phyloP scores from a whole-genome alignment of 2,113 vertebrate genomes.

The Dicerorhinus sumatrensis region DNA sequence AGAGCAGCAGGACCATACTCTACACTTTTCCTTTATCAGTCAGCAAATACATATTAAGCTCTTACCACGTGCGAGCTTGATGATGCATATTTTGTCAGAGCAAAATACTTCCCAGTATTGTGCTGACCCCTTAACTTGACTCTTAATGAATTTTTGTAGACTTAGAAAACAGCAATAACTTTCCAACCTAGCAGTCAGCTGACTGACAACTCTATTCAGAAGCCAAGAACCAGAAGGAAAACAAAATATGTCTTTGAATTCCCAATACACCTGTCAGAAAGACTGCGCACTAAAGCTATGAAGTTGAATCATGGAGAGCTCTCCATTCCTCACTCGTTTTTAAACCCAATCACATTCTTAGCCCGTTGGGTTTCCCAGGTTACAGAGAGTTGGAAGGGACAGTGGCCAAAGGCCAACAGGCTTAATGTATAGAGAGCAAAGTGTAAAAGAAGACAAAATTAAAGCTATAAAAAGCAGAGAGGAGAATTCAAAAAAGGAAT shows the following conservation, averaged over 20 bases:
- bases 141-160: slow-evolving; percentile 2
- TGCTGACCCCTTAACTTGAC: not conserved
- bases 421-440: not conserved
- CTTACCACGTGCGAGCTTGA: not conserved
- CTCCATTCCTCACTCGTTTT: not conserved
- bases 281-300: not conserved
- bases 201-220: slow-evolving; percentile 31
- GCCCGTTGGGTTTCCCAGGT: not conserved
- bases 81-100: not conserved
- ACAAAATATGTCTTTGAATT: slow-evolving; percentile 47
- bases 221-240: slow-evolving; percentile 18
- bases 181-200: slow-evolving; percentile 36
- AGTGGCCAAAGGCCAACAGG: not conserved
- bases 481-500: not conserved
- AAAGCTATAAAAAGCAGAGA: not conserved
- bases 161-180: slow-evolving; percentile 18
- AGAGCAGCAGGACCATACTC: not conserved
- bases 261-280: slow-evolving; percentile 31
- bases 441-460: not conserved
- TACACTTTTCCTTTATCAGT: not conserved
- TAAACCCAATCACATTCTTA: not conserved
- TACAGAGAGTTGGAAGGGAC: not conserved
- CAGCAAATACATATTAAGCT: not conserved
- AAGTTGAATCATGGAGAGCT: not conserved
- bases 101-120: not conserved